phyloP scores from a whole-genome alignment of 2,113 vertebrate genomes.

The Pangasianodon hypophthalmus region DNA sequence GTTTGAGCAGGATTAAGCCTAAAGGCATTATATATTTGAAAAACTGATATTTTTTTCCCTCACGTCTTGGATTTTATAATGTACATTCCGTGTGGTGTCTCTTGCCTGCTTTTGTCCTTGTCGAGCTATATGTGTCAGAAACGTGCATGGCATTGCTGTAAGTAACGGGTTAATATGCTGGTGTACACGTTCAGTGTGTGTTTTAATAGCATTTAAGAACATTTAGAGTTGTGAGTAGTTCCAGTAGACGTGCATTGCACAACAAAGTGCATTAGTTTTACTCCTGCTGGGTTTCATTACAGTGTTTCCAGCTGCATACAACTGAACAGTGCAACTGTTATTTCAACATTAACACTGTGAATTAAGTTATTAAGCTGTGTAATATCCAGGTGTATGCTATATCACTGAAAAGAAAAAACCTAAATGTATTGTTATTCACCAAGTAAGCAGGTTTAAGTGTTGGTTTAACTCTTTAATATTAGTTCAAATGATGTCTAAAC shows the following conservation, averaged over 20 bases:
- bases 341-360: not conserved
- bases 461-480: not conserved
- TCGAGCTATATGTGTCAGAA: constrained; percentile 24
- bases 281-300: not conserved
- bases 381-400: not conserved
- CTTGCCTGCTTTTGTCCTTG: constrained; percentile 31
- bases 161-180: constrained; percentile 4
- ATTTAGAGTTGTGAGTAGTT: not conserved
- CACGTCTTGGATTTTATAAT: constrained; percentile 12
- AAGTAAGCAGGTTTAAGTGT: not conserved
- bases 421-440: not conserved
- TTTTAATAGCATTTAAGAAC: not conserved
- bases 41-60: not conserved
- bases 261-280: not conserved
- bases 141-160: constrained; percentile 27
- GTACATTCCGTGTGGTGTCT: constrained; percentile 2
- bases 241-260: not conserved
- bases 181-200: not conserved
- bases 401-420: not conserved
- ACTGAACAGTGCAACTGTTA: not conserved
- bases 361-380: not conserved
- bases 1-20: not conserved
- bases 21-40: not conserved
- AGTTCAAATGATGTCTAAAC: not conserved
- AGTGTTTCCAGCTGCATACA: not conserved